phyloP scores from a whole-genome alignment of 2,797 vertebrate species.

The Rhabdomys pumilio region DNA sequence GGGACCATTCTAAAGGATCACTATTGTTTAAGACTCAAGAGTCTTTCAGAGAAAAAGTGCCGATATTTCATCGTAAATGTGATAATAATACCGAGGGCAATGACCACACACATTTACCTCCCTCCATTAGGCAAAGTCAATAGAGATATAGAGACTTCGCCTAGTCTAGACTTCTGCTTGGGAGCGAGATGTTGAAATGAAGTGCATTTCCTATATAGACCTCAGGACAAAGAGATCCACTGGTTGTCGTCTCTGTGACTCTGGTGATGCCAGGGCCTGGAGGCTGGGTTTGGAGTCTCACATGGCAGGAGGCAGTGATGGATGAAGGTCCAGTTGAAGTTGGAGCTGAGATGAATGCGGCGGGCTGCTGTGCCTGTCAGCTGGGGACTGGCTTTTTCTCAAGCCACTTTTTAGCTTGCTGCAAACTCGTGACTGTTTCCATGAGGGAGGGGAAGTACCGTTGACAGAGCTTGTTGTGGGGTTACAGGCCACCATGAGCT shows the following conservation, averaged over 20 bases:
- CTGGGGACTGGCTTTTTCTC: constrained; percentile 57
- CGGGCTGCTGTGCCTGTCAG: constrained; percentile 75
- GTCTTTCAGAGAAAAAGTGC: constrained; percentile 44
- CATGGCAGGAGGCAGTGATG: constrained; percentile 86
- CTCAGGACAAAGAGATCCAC: constrained; percentile 84
- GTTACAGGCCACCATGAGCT: neutral
- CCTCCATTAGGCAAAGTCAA: constrained; percentile 86
- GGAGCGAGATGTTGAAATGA: constrained; percentile 81
- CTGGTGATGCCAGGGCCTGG: constrained; percentile 61
- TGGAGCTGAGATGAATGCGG: constrained; percentile 84
- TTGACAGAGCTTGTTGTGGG: neutral
- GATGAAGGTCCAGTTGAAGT: constrained; percentile 82
- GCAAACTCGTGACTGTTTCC: constrained; percentile 68
- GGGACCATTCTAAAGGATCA: neutral
- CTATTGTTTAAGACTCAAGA: constrained; percentile 5
- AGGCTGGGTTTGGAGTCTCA: constrained; percentile 72
- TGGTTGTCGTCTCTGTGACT: constrained; percentile 73
- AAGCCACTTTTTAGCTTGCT: constrained; percentile 71
- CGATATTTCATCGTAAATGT: constrained; percentile 81
- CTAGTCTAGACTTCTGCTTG: constrained; percentile 81
- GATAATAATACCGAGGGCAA: constrained; percentile 80
- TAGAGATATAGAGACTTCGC: constrained; percentile 78
- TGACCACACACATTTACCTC: constrained; percentile 84
- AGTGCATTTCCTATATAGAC: constrained; percentile 79
- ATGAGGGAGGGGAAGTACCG: constrained; percentile 77